Percentiles rank a stretch among this genome's conserved stretches.
phyloP scores from a whole-genome alignment of 2,888 invertebrate species.

The Rutpela maculata region DNA sequence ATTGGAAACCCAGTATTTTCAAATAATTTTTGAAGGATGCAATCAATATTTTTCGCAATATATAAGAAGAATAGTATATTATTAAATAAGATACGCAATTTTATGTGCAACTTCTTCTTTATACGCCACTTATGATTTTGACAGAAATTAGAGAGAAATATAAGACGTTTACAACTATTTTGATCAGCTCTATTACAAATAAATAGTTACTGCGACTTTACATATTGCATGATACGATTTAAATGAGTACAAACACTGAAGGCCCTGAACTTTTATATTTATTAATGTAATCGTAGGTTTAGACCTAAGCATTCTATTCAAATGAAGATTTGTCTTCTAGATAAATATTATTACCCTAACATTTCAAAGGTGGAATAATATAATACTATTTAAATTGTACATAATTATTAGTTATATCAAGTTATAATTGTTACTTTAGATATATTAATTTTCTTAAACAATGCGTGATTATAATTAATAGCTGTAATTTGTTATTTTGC shows the following conservation, averaged over 20 bases:
- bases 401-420: constrained; percentile 25
- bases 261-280: constrained; percentile 32
- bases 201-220: not conserved
- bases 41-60: too few species aligned
- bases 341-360: constrained; percentile 46
- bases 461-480: constrained; percentile 15
- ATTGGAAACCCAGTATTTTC: too few species aligned
- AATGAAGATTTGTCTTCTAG: constrained; percentile 51
- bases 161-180: too few species aligned
- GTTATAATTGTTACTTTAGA: constrained; percentile 19
- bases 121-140: too few species aligned
- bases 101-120: too few species aligned
- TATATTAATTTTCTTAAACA: constrained; percentile 30
- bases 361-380: constrained; percentile 49
- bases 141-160: too few species aligned
- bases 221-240: constrained; percentile 16
- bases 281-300: constrained; percentile 55
- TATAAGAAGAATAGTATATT: too few species aligned
- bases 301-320: constrained; percentile 55
- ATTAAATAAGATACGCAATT: too few species aligned
- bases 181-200: too few species aligned
- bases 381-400: constrained; percentile 16
- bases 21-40: too few species aligned
- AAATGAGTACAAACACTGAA: constrained; percentile 1
- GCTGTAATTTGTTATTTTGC: not conserved